Evolutionary conservation across 2,888 invertebrate species (phyloP).

Genomic region (Sarcophaga caerulescens): DNA sequence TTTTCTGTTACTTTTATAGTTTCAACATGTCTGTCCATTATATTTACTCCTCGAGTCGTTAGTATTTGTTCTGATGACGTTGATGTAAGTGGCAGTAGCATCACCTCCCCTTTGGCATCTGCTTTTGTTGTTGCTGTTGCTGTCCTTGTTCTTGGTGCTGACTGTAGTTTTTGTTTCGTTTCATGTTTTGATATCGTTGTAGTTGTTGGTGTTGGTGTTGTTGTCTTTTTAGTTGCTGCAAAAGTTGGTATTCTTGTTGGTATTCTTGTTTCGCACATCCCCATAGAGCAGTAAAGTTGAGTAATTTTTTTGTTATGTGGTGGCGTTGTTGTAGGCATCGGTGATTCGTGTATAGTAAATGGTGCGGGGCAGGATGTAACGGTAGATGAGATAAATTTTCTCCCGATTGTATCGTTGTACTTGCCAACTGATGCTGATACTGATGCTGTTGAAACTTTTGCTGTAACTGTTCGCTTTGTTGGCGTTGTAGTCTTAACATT

Average conservation of each 20-base stretch:
- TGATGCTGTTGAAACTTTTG: slow-evolving; percentile 43
- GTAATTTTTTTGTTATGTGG: slow-evolving; percentile 57
- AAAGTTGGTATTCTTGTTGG: background rate
- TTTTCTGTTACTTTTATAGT: slow-evolving; percentile 18
- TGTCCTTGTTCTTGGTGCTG: slow-evolving; percentile 29
- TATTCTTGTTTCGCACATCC: slow-evolving; percentile 42
- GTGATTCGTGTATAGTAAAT: slow-evolving; percentile 20
- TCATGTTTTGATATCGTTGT: slow-evolving; percentile 19
- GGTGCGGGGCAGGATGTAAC: slow-evolving; percentile 24
- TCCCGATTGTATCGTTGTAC: slow-evolving; percentile 28
- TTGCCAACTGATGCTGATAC: slow-evolving; percentile 41
- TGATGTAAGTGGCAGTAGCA: slow-evolving; percentile 57
- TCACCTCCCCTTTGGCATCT: slow-evolving; percentile 47
- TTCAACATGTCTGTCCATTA: slow-evolving; percentile 55
- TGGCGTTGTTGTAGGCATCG: slow-evolving; percentile 25
- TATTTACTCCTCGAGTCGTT: slow-evolving; percentile 40
- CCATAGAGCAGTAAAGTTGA: slow-evolving; percentile 52
- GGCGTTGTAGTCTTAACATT: slow-evolving; percentile 57
- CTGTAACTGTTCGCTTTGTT: slow-evolving; percentile 27
- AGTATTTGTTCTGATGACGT: slow-evolving; percentile 53
- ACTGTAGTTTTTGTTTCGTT: slow-evolving; percentile 3
- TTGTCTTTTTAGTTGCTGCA: slow-evolving; percentile 6
- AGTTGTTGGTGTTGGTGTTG: background rate
- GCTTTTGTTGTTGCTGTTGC: slow-evolving; percentile 6
- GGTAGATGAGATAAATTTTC: slow-evolving; percentile 33